Conservation (phyloP, 2,797 vertebrate species). For the Eremophila alpestris region DNA sequence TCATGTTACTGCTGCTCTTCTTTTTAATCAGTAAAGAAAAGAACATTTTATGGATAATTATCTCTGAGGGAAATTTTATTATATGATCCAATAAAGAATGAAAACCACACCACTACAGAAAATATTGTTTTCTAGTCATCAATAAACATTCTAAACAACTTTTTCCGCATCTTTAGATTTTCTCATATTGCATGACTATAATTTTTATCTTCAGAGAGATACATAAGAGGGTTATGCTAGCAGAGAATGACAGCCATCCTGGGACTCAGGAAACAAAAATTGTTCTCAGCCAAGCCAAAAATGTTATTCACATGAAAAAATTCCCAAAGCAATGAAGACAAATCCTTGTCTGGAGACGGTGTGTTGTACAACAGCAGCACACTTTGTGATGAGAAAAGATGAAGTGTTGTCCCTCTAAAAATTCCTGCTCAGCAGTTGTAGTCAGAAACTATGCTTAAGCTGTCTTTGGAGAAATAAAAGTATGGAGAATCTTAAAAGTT, state of each 20-base stretch:
- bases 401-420: neutral
- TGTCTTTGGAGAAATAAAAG: neutral
- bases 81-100: neutral
- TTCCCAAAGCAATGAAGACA: neutral
- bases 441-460: constrained; percentile 14
- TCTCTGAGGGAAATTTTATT: neutral
- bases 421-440: neutral
- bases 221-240: neutral
- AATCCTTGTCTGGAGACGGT: neutral
- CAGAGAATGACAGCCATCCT: neutral
- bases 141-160: neutral
- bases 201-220: neutral
- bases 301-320: neutral
- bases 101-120: neutral
- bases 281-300: neutral
- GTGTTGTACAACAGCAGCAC: neutral
- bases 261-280: neutral
- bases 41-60: neutral
- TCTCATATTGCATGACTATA: neutral
- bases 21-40: neutral
- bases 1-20: neutral
- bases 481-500: neutral
- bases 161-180: neutral
- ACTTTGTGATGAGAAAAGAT: neutral
- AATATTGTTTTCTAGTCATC: neutral